A percentile compares a stretch with the other conserved stretches of the same genome.
phyloP scores from a whole-genome alignment of 2,113 vertebrate genomes.

The Oenanthe oenanthe region DNA sequence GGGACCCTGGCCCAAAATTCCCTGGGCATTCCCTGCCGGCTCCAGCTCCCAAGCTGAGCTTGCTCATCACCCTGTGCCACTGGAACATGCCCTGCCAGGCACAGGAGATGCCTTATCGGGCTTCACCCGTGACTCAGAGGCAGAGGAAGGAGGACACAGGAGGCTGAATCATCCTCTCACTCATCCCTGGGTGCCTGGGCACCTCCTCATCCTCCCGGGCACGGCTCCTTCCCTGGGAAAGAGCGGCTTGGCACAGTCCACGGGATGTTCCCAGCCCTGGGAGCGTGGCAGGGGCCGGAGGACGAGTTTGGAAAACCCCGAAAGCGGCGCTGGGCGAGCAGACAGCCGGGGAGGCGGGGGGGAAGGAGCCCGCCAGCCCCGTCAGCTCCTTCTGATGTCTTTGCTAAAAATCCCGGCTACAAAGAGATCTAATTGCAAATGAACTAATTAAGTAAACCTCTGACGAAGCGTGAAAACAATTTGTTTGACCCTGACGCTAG shows the following conservation, averaged over 20 bases:
- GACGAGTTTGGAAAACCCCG: not conserved
- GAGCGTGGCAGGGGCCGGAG: fast-evolving
- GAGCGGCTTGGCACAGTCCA: fast-evolving
- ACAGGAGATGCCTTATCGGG: not conserved
- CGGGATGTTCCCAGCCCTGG: not conserved
- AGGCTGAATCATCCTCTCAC: not conserved
- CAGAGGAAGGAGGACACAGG: not conserved
- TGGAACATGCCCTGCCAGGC: not conserved
- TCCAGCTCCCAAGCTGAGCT: not conserved
- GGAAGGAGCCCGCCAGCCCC: conserved; percentile 44
- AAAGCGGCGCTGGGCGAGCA: not conserved
- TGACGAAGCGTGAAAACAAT: conserved; percentile 89
- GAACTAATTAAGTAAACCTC: conserved; percentile 90
- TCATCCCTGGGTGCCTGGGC: not conserved
- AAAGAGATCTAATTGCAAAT: conserved; percentile 89
- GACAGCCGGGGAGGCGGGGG: conserved; percentile 20
- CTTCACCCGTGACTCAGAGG: not conserved
- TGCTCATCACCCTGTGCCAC: not conserved
- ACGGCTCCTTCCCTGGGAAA: not conserved
- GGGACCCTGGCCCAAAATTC: not conserved
- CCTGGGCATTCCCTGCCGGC: not conserved
- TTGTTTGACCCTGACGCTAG: conserved; percentile 85
- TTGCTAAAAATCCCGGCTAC: conserved; percentile 84
- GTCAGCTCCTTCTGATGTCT: conserved; percentile 84
- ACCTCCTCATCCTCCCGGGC: not conserved